Conservation (phyloP, 2,113 vertebrate species). For the Girardinichthys multiradiatus region DNA sequence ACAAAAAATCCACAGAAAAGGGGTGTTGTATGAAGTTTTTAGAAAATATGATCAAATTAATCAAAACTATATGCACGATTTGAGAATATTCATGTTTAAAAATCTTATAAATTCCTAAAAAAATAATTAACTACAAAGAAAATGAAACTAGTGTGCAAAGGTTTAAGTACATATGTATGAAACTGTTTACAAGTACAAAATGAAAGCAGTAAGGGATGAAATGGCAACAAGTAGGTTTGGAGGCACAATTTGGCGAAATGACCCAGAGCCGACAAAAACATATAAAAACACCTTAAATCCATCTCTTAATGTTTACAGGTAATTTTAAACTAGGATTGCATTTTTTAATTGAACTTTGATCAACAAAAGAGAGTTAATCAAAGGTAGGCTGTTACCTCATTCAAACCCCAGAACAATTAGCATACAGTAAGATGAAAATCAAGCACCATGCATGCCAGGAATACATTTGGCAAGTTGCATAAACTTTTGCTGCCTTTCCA, state of each 20-base stretch:
- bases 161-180: neutral
- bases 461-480: neutral
- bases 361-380: neutral
- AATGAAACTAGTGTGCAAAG: neutral
- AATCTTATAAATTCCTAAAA: neutral
- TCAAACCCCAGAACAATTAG: neutral
- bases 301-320: neutral
- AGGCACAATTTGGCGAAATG: neutral
- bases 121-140: neutral
- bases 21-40: no score
- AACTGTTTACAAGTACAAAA: neutral
- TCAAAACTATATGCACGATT: neutral
- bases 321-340: neutral
- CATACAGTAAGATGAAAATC: neutral
- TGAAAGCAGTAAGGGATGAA: neutral
- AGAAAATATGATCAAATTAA: neutral
- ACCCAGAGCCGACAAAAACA: neutral
- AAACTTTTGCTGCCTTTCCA: neutral
- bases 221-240: neutral
- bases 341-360: slow-evolving; percentile 10
- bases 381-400: neutral
- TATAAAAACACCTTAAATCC: neutral
- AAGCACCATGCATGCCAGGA: neutral
- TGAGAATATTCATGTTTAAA: neutral
- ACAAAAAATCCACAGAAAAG: no score